Evolutionary conservation across 2,113 vertebrate species (phyloP).

Genomic region (Tylochromis polylepis): DNA sequence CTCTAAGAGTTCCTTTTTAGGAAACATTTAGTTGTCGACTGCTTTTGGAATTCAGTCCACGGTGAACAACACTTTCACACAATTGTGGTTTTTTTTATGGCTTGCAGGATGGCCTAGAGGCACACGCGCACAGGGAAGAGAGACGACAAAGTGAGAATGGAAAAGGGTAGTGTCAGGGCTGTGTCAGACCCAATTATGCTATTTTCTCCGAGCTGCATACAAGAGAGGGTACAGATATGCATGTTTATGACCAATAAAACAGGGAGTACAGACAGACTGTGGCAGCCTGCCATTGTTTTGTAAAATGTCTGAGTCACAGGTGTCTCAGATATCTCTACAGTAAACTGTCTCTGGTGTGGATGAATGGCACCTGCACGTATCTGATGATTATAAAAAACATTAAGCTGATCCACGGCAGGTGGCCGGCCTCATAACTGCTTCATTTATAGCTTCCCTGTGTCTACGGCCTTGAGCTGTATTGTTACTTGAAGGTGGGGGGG

Average conservation of each 20-base stretch:
- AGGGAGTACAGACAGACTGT: neutral
- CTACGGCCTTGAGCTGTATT: slow-evolving; percentile 44
- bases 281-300: slow-evolving; percentile 2
- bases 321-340: neutral
- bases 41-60: neutral
- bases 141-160: slow-evolving; percentile 12
- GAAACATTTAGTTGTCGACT: slow-evolving; percentile 1
- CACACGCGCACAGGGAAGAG: slow-evolving; percentile 1
- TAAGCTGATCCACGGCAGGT: slow-evolving; percentile 37
- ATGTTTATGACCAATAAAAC: slow-evolving; percentile 19
- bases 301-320: slow-evolving; percentile 5
- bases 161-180: slow-evolving; percentile 32
- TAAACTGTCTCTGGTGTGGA: slow-evolving; percentile 10
- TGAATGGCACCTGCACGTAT: slow-evolving; percentile 16
- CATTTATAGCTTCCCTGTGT: slow-evolving; percentile 25
- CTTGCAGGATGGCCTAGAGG: slow-evolving; percentile 27
- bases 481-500: slow-evolving; percentile 31
- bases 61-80: neutral
- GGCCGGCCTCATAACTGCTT: slow-evolving; percentile 25
- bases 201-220: neutral
- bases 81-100: slow-evolving; percentile 32
- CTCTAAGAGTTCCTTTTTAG: neutral
- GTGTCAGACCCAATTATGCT: slow-evolving; percentile 39
- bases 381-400: slow-evolving; percentile 48
- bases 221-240: slow-evolving; percentile 20